Conservation (phyloP, 1,140 invertebrate species). For the Mercenaria mercenaria region DNA sequence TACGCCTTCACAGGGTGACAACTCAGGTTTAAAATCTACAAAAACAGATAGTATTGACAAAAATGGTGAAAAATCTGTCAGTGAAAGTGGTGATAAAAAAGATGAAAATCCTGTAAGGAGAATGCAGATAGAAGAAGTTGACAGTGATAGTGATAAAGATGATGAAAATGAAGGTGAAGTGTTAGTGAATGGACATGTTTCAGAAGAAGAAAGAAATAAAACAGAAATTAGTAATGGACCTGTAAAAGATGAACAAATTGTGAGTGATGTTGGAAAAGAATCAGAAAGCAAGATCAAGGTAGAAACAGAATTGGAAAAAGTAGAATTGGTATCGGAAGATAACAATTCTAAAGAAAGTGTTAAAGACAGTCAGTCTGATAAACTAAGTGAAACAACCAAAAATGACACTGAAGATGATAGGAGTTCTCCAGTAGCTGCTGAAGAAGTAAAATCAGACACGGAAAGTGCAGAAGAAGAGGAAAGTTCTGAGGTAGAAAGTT, state of each 20-base stretch:
- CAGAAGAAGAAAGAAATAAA: not conserved
- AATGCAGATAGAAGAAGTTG: conserved; percentile 67
- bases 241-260: not conserved
- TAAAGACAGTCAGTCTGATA: not conserved
- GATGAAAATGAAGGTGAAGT: conserved; percentile 46
- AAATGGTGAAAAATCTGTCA: not conserved
- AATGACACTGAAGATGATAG: not conserved
- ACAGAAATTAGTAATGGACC: not conserved
- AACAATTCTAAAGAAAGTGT: not conserved
- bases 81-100: not conserved
- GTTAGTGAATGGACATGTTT: conserved; percentile 44
- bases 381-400: not conserved
- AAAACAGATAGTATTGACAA: not conserved
- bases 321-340: not conserved
- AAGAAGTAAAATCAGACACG: conserved; percentile 23
- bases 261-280: not conserved
- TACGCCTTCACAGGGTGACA: conserved; percentile 3
- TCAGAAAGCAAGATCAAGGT: not conserved
- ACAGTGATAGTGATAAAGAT: conserved; percentile 65
- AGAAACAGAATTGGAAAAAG: not conserved
- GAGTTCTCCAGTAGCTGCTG: not conserved
- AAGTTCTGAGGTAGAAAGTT: conserved; percentile 28
- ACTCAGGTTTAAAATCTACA: not conserved
- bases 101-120: conserved; percentile 43
- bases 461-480: conserved; percentile 56